Evolutionary conservation across 2,113 vertebrate genomes (phyloP), one percentile per base, ranked within the genome.

Genomic region (Protomyctophum bolini): DNA sequence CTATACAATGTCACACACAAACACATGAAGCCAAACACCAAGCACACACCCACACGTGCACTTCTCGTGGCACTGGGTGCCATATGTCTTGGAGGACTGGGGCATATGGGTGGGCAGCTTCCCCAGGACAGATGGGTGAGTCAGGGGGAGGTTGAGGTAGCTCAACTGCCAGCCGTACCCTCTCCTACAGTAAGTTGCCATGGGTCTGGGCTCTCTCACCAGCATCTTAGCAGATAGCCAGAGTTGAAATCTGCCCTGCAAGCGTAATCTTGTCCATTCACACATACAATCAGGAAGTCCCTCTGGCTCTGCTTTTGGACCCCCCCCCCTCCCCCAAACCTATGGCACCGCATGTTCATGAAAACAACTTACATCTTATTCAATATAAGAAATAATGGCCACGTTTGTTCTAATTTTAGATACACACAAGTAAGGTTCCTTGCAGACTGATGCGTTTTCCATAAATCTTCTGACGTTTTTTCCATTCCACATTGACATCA

Each of bases 71-170:
- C 28, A 55, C 47, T 6, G 15, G n/a, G 11, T 52, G 63, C 63
- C 71, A 68, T 71, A 75, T 74, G 63, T 59, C 52, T 49, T 11
- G 14, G 68, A 70, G 79, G 75, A 70, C 67, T 9, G 57, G 71
- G 73, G 63, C 81, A 80, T 83, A 85, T 82, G 74, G 71, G 83
- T 63, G 63, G 33, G 76, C 83, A 75, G 76, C 73, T 73, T 68
- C 55, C 51, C 12, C 41, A 3, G 6, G 72, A 69, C 76, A 82
- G 74, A 82, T 73, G 73, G 80, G 77, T 70, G 60, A 67, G 47
- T 72, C 72, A 68, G 72, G 74, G 61, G 70, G 75, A 75, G 68
- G 72, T 65, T 14, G 60, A 46, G 52, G 12, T 63, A 14, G 66
- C 57, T 70, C 4, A 11, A 15, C 55, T 63, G 55, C 58, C 55